Conservation (phyloP, 2,888 invertebrate species). For the Drosophila kanekoi region DNA sequence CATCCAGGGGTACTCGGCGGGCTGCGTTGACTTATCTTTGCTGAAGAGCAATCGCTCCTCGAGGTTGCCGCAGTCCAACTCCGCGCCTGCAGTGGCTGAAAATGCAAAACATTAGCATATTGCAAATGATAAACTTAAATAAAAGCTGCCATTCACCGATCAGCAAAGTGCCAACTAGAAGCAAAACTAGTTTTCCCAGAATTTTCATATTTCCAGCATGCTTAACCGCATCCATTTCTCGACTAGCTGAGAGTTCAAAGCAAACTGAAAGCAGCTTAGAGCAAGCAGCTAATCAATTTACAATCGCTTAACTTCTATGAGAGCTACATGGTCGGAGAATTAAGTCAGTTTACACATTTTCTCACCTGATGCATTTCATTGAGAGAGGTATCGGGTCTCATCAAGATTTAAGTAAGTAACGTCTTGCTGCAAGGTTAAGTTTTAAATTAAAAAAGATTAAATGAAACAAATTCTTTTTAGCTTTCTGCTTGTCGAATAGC, state of each 20-base stretch:
- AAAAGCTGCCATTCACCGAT: constrained; percentile 31
- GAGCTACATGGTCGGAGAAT: neutral
- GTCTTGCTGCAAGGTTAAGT: no score
- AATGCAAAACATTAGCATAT: neutral
- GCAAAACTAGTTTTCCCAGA: constrained; percentile 37
- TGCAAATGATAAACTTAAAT: neutral
- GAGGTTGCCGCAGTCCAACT: constrained; percentile 43
- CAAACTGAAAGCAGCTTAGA: constrained; percentile 30
- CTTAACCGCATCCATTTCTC: constrained; percentile 24
- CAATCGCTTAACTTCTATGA: neutral
- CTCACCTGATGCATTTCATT: neutral
- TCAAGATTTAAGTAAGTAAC: no score
- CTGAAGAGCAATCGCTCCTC: constrained; percentile 52
- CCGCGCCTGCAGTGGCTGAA: neutral
- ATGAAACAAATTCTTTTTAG: no score
- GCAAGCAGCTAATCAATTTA: neutral
- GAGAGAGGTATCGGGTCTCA: neutral
- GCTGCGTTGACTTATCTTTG: constrained; percentile 27
- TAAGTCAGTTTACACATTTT: neutral
- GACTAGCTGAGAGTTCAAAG: constrained; percentile 16
- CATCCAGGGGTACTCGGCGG: constrained; percentile 63
- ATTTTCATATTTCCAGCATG: constrained; percentile 25
- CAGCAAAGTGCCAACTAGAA: constrained; percentile 31
- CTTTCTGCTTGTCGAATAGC: no score
- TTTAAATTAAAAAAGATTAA: no score